Evolutionary conservation across 30 jellyfish, hydroid and myxozoan species (phyloP).

Genomic region (Cassiopea andromeda): DNA sequence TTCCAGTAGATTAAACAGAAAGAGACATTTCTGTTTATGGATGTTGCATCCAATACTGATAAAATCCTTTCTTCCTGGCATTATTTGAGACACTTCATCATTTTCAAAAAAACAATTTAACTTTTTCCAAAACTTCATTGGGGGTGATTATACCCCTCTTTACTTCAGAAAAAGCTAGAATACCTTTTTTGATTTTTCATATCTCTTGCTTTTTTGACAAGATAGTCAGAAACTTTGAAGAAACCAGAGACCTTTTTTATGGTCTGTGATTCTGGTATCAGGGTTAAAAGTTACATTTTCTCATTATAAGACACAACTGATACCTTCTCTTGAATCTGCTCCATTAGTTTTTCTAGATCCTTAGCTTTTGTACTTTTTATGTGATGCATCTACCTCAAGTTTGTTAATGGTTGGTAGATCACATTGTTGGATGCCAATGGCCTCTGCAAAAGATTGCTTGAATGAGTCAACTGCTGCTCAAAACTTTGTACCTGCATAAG

Average conservation of each 20-base stretch:
- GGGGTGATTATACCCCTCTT: conserved; percentile 10
- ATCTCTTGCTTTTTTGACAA: conserved; percentile 29
- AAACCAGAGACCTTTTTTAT: conserved; percentile 44
- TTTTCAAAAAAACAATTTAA: conserved; percentile 12
- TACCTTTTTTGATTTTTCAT: conserved; percentile 22
- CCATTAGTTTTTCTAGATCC: conserved; percentile 32
- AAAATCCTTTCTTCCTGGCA: conserved; percentile 41
- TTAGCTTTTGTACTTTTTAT: conserved; percentile 14
- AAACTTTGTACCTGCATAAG: conserved; percentile 29
- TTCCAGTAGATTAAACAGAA: conserved; percentile 38
- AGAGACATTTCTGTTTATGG: conserved; percentile 45
- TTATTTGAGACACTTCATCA: conserved; percentile 16
- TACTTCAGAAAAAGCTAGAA: conserved; percentile 9
- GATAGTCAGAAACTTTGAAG: conserved; percentile 67
- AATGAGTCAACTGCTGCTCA: conserved; percentile 7
- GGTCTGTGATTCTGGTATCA: conserved; percentile 70
- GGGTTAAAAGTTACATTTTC: conserved; percentile 21
- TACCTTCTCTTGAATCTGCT: conserved; percentile 44
- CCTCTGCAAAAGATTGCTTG: conserved; percentile 33
- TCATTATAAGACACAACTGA: conserved; percentile 28
- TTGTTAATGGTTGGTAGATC: neutral
- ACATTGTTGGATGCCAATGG: conserved; percentile 8
- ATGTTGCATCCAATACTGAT: conserved; percentile 20
- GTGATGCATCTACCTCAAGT: neutral
- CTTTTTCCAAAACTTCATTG: neutral